Conservation (phyloP, 2,113 vertebrate genomes). For the Scomber scombrus region DNA sequence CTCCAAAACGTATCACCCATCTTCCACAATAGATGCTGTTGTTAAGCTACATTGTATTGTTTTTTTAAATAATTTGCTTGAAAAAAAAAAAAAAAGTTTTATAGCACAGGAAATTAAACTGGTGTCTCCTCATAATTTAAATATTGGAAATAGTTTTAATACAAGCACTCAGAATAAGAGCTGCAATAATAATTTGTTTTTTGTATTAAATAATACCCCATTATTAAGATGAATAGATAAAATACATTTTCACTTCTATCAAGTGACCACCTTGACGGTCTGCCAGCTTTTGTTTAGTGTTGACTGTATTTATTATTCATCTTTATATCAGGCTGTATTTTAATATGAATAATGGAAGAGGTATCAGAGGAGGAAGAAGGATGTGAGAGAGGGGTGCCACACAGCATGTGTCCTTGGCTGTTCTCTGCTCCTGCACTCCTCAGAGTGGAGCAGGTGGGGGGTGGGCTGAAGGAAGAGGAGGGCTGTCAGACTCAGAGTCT, state of each 20-base stretch:
- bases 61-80: not conserved
- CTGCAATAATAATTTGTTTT: constrained; percentile 27
- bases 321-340: constrained; percentile 86
- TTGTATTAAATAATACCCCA: constrained; percentile 11
- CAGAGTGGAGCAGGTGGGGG: constrained; percentile 68
- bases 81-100: not conserved
- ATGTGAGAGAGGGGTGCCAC: constrained; percentile 82
- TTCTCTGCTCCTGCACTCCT: constrained; percentile 72
- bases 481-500: constrained; percentile 51
- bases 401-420: constrained; percentile 84
- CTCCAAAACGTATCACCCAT: constrained; percentile 36
- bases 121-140: not conserved
- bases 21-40: constrained; percentile 33
- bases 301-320: constrained; percentile 88
- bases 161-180: not conserved
- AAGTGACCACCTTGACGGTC: constrained; percentile 77
- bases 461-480: constrained; percentile 45
- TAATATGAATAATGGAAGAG: constrained; percentile 88
- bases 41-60: constrained; percentile 13
- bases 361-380: constrained; percentile 84
- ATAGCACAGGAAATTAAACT: not conserved
- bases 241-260: constrained; percentile 64
- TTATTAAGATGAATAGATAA: constrained; percentile 49
- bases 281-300: constrained; percentile 85
- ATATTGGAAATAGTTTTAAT: not conserved